Conservation (phyloP, 2,888 invertebrate genomes). For the Hemithea aestivaria region DNA sequence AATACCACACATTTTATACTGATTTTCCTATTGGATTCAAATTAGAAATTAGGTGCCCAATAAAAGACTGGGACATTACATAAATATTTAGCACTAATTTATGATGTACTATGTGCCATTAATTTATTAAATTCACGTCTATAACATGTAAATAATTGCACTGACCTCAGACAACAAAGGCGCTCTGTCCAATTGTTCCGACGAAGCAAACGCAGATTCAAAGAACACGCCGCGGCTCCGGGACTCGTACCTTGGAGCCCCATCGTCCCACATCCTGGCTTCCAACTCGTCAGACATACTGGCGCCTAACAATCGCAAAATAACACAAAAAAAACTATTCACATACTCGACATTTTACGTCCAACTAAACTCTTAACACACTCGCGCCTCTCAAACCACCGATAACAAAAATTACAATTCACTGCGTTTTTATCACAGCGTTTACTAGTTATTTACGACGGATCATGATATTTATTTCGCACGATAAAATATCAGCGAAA, state of each 20-base stretch:
- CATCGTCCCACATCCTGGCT: conserved; percentile 74
- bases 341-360: conserved; percentile 19
- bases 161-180: conserved; percentile 69
- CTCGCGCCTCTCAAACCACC: conserved; percentile 1
- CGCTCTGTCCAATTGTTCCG: conserved; percentile 67
- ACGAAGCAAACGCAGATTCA: conserved; percentile 67
- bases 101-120: too few species aligned
- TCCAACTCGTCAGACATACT: conserved; percentile 76
- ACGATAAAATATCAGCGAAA: conserved; percentile 28
- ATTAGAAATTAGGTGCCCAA: too few species aligned
- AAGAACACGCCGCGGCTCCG: conserved; percentile 58
- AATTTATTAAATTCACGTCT: not conserved
- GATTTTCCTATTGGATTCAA: too few species aligned
- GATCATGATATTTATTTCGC: conserved; percentile 31
- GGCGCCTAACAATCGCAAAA: conserved; percentile 46
- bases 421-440: conserved; percentile 28
- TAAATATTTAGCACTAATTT: too few species aligned
- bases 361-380: not conserved
- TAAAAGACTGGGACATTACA: too few species aligned
- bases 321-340: conserved; percentile 20
- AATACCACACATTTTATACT: too few species aligned
- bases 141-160: conserved; percentile 1
- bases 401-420: not conserved
- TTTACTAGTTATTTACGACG: conserved; percentile 27
- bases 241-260: conserved; percentile 59